Percentiles rank a stretch among this genome's conserved stretches.
Evolutionary conservation across 2,797 vertebrate genomes (phyloP).

Genomic region (Podargus strigoides): DNA sequence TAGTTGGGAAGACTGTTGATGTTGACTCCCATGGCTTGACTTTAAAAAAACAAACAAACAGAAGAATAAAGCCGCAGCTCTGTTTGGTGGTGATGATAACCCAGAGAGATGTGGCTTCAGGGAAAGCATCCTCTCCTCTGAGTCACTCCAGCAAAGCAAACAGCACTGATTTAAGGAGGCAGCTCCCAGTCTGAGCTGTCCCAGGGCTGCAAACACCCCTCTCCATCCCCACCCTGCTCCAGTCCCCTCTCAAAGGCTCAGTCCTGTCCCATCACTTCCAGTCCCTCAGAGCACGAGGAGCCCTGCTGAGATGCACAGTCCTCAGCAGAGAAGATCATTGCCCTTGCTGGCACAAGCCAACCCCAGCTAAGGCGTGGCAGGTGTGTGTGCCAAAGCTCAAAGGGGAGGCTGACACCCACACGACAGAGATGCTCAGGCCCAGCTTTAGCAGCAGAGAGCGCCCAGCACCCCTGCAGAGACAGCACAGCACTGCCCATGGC

Average conservation of each 20-base stretch:
- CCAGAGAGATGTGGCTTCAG: neutral
- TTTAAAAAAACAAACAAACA: constrained; percentile 28
- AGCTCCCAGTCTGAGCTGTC: neutral
- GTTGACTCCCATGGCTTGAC: neutral
- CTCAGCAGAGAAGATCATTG: neutral
- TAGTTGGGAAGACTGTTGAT: neutral
- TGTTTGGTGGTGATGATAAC: neutral
- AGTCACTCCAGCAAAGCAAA: neutral
- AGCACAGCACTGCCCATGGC: rapidly evolving
- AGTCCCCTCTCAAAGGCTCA: neutral
- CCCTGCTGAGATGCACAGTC: neutral
- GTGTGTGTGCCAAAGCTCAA: neutral
- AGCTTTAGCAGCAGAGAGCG: neutral
- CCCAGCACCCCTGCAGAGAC: neutral
- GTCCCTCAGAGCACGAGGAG: neutral
- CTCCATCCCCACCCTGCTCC: neutral
- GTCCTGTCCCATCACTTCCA: neutral
- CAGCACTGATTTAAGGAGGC: neutral
- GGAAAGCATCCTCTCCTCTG: neutral
- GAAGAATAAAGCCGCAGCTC: neutral
- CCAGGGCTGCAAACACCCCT: neutral
- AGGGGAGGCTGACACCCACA: rapidly evolving
- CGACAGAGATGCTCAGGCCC: neutral
- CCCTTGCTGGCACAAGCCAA: neutral
- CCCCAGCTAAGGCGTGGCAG: neutral